Evolutionary conservation across 1,140 invertebrate genomes (phyloP), one percentile per base, ranked within the genome.

Genomic region (Scaptomyza hsui): DNA sequence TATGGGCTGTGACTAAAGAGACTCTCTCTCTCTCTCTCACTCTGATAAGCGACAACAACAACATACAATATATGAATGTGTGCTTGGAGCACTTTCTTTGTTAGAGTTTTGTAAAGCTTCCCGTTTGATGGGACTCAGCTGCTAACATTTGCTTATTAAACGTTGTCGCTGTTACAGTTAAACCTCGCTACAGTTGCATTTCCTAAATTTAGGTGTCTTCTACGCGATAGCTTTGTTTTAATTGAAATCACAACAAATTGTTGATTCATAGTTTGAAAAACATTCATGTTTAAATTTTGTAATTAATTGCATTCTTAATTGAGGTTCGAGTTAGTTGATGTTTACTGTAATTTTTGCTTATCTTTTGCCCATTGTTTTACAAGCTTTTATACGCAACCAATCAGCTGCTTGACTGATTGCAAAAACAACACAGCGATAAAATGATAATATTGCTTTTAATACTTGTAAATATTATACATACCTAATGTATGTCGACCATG

Each of bases 21-120:
- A 19, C 16, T 15, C 26, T 7, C 26, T 24, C 26, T 7, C 26
- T 29, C 26, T 29, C 26, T 7, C 9, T 7, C 42, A 18, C 13
- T 55, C 61, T 29, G 68, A 71, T 71, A 71, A 71, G 51, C 60
- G 35, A 21, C 37, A 64, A 44, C 60, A 42, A n/a, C n/a, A n/a
- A n/a, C n/a, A n/a, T n/a, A n/a, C 18, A 13, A 6, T 26, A n/a
- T 13, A 7, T 21, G 6, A 1, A 2, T 47, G 12, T 47, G 12
- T 47, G 18, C n/a, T n/a, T n/a, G n/a, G n/a, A n/a, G n/a, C n/a
- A n/a, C n/a, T 45, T 13, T 44, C 16, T 21, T 16, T 24, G 18
- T 26, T 21, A 13, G 21, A 21, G 15, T 16, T 21, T 18, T 45
- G 24, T 26, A 6, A 26, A 6, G 5, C 24, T 26, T 26, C 6